Base-by-base conservation (phyloP, 2,797 vertebrate species). In the Sebastes cheni region DNA sequence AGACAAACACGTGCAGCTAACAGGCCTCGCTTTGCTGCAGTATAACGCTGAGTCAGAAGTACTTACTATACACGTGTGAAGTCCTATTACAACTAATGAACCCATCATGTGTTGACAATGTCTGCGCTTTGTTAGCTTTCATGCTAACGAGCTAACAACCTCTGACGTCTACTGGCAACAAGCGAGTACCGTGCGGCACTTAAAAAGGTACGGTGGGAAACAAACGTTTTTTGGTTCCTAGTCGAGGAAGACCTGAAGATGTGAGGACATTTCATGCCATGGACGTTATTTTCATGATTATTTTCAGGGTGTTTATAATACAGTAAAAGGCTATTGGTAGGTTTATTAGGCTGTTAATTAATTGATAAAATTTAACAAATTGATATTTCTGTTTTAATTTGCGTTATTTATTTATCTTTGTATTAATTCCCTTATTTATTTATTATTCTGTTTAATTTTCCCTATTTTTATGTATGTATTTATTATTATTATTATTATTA, bases 201-300 rank as follows among this genome's bases (percentile, higher is more conserved):
- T 3, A 76, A 62, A 75, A 75, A 29, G 4, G 68, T 65, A 10
- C 76, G 59, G 3, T 4, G 6, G 56, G 79, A 86, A 86, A 82
- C 81, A 82, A 62, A 61, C 1, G 30, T 27, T 11, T 1, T 1
- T 8, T 0, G 5, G 72, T 89, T 81, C 81, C 76, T 60, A n/a
- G 8, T 50, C 3, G 11, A 4, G 5, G 16, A 2, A 58, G 34
- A 67, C 39, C 13, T 5, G 27, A 32, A 39, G 18, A 23, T 59
- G 59, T 32, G 30, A 32, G 23, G 7, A 20, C 3, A 34, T 11
- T 1, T 8, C 3, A 2, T 20, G 4, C 9, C 9, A 12, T 20
- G 1, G 12, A 4, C 12, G 13, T n/a, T 46, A 25, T 5, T 16
- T 25, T 54, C 14, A 14, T 34, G 32, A 32, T 32, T 32, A 0